Percentiles rank a stretch among this genome's conserved stretches.
These are phyloP conservation scores for Nipponia nippon DNA, from an alignment of 2,113 vertebrate species.

Conservation along the genomic window DNA sequence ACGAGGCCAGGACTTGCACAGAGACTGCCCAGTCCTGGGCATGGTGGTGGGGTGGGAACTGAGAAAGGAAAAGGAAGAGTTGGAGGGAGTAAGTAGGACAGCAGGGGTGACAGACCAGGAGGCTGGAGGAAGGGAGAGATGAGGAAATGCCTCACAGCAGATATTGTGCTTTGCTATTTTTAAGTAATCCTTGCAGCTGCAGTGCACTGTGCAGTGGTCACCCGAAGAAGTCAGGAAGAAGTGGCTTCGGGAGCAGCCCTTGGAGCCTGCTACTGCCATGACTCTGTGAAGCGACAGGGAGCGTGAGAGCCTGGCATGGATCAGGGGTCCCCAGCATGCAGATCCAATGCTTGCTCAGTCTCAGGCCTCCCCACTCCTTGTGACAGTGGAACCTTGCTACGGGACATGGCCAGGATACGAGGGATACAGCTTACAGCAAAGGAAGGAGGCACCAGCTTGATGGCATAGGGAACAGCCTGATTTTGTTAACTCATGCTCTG, in stretches of 20 bases:
- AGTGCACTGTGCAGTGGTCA: not conserved
- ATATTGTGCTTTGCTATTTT: not conserved
- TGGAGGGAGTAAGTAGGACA: not conserved
- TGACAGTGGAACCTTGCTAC: not conserved
- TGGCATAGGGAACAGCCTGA: not conserved
- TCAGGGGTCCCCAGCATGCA: not conserved
- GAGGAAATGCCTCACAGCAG: not conserved
- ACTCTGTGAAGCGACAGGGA: not conserved
- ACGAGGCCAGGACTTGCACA: not conserved
- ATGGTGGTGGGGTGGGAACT: not conserved
- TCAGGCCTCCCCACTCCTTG: not conserved
- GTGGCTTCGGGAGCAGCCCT: not conserved
- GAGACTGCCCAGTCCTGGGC: too few relatives aligned
- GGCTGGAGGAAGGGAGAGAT: not conserved
- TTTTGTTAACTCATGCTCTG: not conserved
- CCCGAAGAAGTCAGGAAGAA: not conserved
- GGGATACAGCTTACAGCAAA: not conserved
- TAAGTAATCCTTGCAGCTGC: not conserved
- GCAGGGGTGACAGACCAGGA: not conserved
- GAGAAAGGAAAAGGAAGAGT: not conserved
- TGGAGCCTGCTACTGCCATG: not conserved
- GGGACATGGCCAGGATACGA: rapidly evolving
- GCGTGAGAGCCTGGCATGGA: not conserved
- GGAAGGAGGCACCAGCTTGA: not conserved
- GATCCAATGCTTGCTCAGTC: rapidly evolving